Evolutionary conservation across 2,888 invertebrate species (phyloP), one percentile per base, ranked within the genome.

Genomic region (Eulithis prunata): DNA sequence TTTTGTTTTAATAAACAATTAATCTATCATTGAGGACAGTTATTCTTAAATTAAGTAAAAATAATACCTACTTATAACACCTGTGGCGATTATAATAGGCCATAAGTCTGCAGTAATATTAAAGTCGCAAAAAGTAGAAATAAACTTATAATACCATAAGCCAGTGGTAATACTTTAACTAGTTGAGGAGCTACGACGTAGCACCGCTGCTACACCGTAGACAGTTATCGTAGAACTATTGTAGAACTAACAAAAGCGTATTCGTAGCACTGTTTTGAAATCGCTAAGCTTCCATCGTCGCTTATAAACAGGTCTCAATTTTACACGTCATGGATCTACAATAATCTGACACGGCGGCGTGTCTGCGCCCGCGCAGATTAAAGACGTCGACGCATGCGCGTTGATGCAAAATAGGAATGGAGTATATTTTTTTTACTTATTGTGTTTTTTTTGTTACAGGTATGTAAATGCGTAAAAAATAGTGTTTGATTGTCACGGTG

Each of bases 301-400:
- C 52, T 52, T 11, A 52, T 43, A 21, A 74, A 69, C 5, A n/a
- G 68, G 62, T 46, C 5, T 45, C 47, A 64, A 13, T 52, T 71
- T 65, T 13, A 47, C 69, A 71, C 69, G 75, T 79, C 78, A 78
- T 67, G 77, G 76, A 72, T 75, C 74, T 72, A 78, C 71, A 74
- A 77, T 83, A 82, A 83, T 81, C 81, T 79, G 83, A 82, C 78
- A 77, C 71, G 82, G 80, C 77, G 72, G 72, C 63, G 3, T 4
- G 53, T 43, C 70, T 79, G 78, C 79, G 77, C 78, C 74, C 75
- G 79, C 82, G 83, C 83, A 84, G 81, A 84, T 83, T 83, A 82
- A 77, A 75, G 78, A 80, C 80, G 84, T 81, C 81, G 78, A 77
- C 80, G 81, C 82, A 72, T 66, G 66, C 66, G 57, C 56, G 59